Evolutionary conservation across 2,888 invertebrate genomes (phyloP).

Genomic region (Hybos culiciformis): DNA sequence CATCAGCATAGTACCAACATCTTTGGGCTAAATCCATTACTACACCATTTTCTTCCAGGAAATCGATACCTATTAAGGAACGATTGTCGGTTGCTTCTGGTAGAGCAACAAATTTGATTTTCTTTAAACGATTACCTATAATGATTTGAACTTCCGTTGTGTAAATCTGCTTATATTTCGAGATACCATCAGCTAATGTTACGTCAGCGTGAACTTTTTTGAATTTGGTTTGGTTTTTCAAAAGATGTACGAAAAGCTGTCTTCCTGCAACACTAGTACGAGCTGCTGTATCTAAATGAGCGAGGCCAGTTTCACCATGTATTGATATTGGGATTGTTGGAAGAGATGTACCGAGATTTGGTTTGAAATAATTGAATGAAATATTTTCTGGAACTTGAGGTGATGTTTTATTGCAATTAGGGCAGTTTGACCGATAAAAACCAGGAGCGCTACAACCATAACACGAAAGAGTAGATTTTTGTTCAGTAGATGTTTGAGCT

Average conservation of each 20-base stretch:
- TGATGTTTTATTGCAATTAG: no score
- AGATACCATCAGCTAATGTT: slow-evolving; percentile 4
- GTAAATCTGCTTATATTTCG: slow-evolving; percentile 4
- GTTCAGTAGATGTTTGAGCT: not conserved
- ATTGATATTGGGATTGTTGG: not conserved
- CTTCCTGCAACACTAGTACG: slow-evolving; percentile 6
- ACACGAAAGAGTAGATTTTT: no score
- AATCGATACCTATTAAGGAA: slow-evolving; percentile 1
- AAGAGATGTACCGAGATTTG: not conserved
- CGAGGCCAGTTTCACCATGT: slow-evolving; percentile 2
- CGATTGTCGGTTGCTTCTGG: slow-evolving; percentile 1
- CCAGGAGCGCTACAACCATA: no score
- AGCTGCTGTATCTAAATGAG: no score
- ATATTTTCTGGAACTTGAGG: slow-evolving; percentile 1
- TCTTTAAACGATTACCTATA: slow-evolving; percentile 3
- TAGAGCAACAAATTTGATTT: slow-evolving; percentile 3
- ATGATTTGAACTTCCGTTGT: slow-evolving; percentile 1
- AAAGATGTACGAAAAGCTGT: slow-evolving; percentile 1
- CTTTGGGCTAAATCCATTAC: not conserved
- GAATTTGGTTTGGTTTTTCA: slow-evolving; percentile 4
- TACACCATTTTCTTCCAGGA: not conserved
- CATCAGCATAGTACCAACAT: not conserved
- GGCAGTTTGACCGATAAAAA: no score
- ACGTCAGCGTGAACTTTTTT: not conserved
- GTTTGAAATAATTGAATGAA: slow-evolving; percentile 4